Base-by-base conservation (phyloP, 1,140 invertebrate genomes). In the Cydia splendana region DNA sequence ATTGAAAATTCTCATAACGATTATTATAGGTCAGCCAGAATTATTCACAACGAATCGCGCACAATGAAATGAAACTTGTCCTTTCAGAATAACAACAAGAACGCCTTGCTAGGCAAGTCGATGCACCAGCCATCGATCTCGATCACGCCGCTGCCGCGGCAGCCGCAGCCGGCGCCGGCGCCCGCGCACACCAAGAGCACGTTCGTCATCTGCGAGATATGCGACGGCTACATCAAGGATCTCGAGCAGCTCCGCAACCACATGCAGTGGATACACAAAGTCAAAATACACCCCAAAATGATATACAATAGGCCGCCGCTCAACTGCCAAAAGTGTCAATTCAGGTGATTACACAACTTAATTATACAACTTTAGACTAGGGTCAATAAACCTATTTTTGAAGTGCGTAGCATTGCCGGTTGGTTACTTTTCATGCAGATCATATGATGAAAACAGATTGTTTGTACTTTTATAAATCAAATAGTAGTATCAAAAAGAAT, bases 261-360 rank as follows among this genome's bases (percentile, higher is more conserved):
- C 87, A 98, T 98, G 98, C 97, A 98, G 85, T 98, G 97, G 97
- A 98, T 98, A 87, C 98, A 98, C 88, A 98, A 98, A 95, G 97
- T 98, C 74, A 98, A 98, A 93, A 98, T 98, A 86, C 98, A 98
- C 94, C 98, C 97, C 78, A 98, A 98, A 93, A 98, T 98, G 98
- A 98, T 98, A 79, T 97, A 98, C 87, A 98, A 98, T 92, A 94
- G 97, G 92, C 98, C 98, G 78, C 98, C 98, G 45, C 94, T 99
- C 75, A 99, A 98, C 90, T 99, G 98, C 91, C 98, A 98, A 90
- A 98, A 99, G 90, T 99, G 98, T 95, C 97, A 98, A 93, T 98
- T 98, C 91, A 91, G 95, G 83, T 95, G 94, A 87, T 13, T n/a
- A 18, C 6, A 18, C 6, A 18, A n/a, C 13, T 48, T 45, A 12